phyloP scores from a whole-genome alignment of 2,797 vertebrate species.

The Naso thynnoides region DNA sequence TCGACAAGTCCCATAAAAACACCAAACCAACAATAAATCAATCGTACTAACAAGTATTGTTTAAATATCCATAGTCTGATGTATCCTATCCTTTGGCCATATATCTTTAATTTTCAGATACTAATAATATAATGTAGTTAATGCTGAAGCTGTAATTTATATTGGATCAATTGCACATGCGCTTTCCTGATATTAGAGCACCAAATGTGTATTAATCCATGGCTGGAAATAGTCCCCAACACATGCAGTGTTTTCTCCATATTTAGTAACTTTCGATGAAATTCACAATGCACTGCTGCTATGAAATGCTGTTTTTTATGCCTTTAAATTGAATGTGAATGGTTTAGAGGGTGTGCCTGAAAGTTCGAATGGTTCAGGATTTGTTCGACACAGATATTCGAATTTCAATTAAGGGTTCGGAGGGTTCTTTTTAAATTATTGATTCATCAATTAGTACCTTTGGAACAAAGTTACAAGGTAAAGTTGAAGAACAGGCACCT shows the following conservation, averaged over 20 bases:
- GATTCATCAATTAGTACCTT: too few relatives aligned
- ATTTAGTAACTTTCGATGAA: conserved; percentile 3
- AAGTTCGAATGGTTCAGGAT: too few relatives aligned
- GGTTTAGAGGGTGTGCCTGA: too few relatives aligned
- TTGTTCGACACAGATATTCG: too few relatives aligned
- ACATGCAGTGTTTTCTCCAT: neutral
- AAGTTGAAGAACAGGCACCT: too few relatives aligned
- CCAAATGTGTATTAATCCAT: neutral
- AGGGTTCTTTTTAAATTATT: too few relatives aligned
- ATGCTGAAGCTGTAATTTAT: conserved; percentile 2
- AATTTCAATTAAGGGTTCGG: too few relatives aligned
- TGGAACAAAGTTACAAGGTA: too few relatives aligned
- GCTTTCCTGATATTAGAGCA: neutral
- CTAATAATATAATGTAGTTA: too few relatives aligned
- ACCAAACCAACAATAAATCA: conserved; percentile 3
- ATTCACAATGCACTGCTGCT: neutral
- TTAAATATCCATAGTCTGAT: neutral
- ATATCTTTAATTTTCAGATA: neutral
- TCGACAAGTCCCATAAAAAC: neutral
- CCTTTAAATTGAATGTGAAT: too few relatives aligned
- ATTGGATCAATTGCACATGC: neutral
- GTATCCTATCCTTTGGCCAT: neutral
- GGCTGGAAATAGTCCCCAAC: conserved; percentile 3
- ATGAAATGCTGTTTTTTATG: too few relatives aligned
- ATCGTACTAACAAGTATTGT: conserved; percentile 3